A percentile compares a stretch with the other conserved stretches of the same genome.
Conservation (phyloP, 2,797 vertebrate species). For the Sebastolobus altivelis region DNA sequence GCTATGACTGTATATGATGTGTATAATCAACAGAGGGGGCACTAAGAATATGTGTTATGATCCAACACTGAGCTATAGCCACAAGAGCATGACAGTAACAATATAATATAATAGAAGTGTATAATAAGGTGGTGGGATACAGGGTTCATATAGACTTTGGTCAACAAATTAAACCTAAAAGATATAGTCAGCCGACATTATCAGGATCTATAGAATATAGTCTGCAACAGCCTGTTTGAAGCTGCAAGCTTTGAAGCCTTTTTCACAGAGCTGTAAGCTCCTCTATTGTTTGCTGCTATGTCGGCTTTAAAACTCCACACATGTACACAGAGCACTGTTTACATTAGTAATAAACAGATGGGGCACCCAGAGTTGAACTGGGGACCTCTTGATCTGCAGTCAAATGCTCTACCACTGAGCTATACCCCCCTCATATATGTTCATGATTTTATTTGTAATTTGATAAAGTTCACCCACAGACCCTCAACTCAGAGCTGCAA, state of each 20-base stretch:
- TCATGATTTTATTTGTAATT: too few relatives aligned
- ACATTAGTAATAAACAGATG: not conserved
- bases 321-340: conserved; percentile 5
- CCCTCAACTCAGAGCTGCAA: not conserved
- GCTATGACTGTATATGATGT: conserved; percentile 4
- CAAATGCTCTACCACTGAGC: conserved; percentile 74
- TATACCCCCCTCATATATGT: conserved; percentile 39
- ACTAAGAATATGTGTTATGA: conserved; percentile 1
- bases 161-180: not conserved
- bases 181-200: not conserved
- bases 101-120: not conserved
- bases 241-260: not conserved
- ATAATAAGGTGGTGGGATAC: not conserved
- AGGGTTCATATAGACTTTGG: not conserved
- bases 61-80: not conserved
- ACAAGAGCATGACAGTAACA: not conserved
- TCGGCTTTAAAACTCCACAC: not conserved
- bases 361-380: conserved; percentile 66
- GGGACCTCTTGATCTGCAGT: conserved; percentile 72
- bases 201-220: not conserved
- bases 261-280: not conserved
- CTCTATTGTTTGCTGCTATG: not conserved
- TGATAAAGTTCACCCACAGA: not conserved
- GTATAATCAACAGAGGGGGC: not conserved
- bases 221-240: not conserved